phyloP scores from a whole-genome alignment of 2,888 invertebrate species.

The Antheraea yamamai region DNA sequence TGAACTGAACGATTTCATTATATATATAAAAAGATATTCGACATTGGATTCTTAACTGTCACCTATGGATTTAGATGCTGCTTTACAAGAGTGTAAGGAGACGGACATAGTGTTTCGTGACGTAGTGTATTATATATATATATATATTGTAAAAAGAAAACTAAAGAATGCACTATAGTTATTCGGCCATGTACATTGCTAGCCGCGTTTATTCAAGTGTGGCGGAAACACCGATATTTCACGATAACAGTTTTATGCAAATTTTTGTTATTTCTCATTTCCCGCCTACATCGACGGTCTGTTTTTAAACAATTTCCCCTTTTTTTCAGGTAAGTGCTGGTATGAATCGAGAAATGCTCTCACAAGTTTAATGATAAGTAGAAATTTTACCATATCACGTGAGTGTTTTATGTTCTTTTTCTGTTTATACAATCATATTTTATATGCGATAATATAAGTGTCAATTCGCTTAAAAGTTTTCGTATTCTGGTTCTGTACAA shows the following conservation, averaged over 20 bases:
- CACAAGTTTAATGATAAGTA: slow-evolving; percentile 19
- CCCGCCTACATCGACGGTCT: slow-evolving; percentile 23
- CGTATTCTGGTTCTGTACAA: not conserved
- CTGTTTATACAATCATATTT: not conserved
- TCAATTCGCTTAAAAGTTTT: not conserved
- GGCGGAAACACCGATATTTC: slow-evolving; percentile 58
- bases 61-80: not conserved
- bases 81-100: not conserved
- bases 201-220: slow-evolving; percentile 39
- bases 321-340: slow-evolving; percentile 66
- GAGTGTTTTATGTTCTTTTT: not conserved
- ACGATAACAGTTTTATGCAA: slow-evolving; percentile 57
- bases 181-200: slow-evolving; percentile 6
- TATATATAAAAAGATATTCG: not conserved
- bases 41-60: not conserved
- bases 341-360: slow-evolving; percentile 30
- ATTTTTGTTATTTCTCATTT: slow-evolving; percentile 41
- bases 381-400: slow-evolving; percentile 6
- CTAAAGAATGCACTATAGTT: not conserved
- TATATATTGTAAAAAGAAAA: slow-evolving; percentile 1
- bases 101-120: not conserved
- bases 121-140: too few relatives aligned
- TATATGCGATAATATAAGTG: not conserved
- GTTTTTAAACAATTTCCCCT: slow-evolving; percentile 33
- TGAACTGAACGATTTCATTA: too few relatives aligned